Percentiles rank a stretch among this genome's conserved stretches.
These are phyloP conservation scores for Rhingia rostrata DNA, from an alignment of 2,888 invertebrate genomes.

Conservation along the genomic window DNA sequence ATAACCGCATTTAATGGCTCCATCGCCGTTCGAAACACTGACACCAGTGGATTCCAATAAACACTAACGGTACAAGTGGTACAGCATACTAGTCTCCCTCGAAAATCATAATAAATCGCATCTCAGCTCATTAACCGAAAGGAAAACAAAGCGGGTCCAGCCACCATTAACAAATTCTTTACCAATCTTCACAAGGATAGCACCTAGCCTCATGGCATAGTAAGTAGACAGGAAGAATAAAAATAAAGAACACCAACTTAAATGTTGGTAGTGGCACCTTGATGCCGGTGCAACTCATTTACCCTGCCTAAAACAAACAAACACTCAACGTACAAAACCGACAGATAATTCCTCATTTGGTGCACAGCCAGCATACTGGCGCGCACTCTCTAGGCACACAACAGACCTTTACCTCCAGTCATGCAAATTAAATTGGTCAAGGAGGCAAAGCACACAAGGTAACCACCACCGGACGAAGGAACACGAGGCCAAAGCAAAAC, in stretches of 20 bases:
- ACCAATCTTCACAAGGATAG: slow-evolving; percentile 21
- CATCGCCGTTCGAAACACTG: slow-evolving; percentile 2
- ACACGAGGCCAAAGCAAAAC: slow-evolving; percentile 26
- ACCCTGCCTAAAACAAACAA: slow-evolving; percentile 64
- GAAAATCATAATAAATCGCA: slow-evolving; percentile 58
- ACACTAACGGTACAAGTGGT: slow-evolving; percentile 32
- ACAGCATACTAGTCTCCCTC: not conserved
- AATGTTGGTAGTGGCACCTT: slow-evolving; percentile 39
- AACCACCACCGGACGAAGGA: slow-evolving; percentile 13
- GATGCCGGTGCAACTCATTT: slow-evolving; percentile 58
- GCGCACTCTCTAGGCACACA: slow-evolving; percentile 23
- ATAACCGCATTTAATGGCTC: not conserved
- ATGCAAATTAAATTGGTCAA: slow-evolving; percentile 69
- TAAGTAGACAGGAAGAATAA: not conserved
- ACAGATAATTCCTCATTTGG: slow-evolving; percentile 62
- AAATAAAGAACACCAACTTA: not conserved
- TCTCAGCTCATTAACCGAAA: slow-evolving; percentile 41
- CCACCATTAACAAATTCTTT: slow-evolving; percentile 14
- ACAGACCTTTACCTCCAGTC: slow-evolving; percentile 50
- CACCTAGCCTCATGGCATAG: not conserved
- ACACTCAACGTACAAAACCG: slow-evolving; percentile 64
- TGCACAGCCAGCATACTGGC: slow-evolving; percentile 6
- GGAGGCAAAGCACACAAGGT: slow-evolving; percentile 5
- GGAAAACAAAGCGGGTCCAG: slow-evolving; percentile 10
- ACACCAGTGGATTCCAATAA: slow-evolving; percentile 40